These are phyloP conservation scores for Oopsacas minuta DNA, from an alignment of 37 sponge, comb jelly and placozoan species.

Conservation along the genomic window DNA sequence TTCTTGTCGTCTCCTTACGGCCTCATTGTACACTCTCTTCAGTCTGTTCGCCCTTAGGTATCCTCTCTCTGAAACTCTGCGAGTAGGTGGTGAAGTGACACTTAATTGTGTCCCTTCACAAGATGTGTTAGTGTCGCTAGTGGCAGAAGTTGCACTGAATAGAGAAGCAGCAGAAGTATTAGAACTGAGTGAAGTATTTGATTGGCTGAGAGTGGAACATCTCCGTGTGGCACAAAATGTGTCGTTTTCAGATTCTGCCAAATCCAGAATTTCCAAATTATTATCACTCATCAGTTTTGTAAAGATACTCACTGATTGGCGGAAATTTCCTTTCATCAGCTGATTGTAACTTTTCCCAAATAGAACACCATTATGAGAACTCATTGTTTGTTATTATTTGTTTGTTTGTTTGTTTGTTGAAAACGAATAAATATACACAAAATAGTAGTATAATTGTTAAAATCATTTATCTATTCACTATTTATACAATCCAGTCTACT, in stretches of 20 bases:
- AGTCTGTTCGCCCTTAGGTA: neutral
- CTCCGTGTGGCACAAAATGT: neutral
- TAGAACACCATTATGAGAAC: neutral
- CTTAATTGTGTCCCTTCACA: neutral
- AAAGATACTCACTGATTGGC: neutral
- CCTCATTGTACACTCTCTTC: neutral
- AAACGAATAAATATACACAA: too few relatives aligned
- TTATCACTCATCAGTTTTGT: neutral
- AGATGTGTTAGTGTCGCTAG: neutral
- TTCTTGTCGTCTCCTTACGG: neutral
- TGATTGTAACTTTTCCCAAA: neutral
- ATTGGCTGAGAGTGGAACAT: neutral
- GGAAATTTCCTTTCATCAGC: neutral
- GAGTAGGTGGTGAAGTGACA: too few relatives aligned
- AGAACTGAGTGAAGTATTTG: neutral
- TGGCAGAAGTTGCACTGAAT: neutral
- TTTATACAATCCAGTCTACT: too few relatives aligned
- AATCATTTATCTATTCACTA: too few relatives aligned
- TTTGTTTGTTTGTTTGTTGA: too few relatives aligned
- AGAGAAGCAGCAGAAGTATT: neutral
- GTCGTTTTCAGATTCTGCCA: neutral
- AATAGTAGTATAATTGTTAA: too few relatives aligned
- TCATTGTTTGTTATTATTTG: neutral
- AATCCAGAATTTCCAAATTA: neutral
- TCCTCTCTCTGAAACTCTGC: neutral